Base-by-base conservation (phyloP, 2,113 vertebrate genomes). In the Prionailurus viverrinus region DNA sequence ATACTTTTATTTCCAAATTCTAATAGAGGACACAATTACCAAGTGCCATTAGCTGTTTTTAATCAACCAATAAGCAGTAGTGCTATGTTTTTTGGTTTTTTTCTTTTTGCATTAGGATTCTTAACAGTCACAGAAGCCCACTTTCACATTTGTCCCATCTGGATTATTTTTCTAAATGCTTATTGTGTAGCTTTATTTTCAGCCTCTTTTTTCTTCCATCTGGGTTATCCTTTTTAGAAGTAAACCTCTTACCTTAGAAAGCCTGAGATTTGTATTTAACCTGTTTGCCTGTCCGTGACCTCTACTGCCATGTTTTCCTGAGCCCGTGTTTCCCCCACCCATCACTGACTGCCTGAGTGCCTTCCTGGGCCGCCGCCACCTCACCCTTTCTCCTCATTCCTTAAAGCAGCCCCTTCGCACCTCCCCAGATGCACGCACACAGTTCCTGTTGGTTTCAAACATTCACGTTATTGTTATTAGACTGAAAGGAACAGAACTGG, bases 171-270 rank as follows among this genome's bases (percentile, higher is more conserved):
- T 90, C 87, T 91, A 7, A 41, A 58, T 68, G 63, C 41, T 74
- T 68, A 68, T 15, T 51, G 1, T 33, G 36, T 68, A 69, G 53
- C 80, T 95, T 89, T 53, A n/a, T 55, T 94, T 82, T 89, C 51
- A 88, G 81, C 61, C 80, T 89, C 45, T 33, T 66, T 79, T 80
- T 63, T 36, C 87, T 92, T 92, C 92, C 61, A 33, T 58, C 55
- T 74, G 68, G 65, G 76, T 66, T 93, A 61, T 65, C 63, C 27
- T 82, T 51, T 87, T 63, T 53, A 5, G 68, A 48, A 21, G 91
- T 97, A 85, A 92, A 87, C 39, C 84, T 68, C 85, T 71, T 84
- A 48, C 15, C 41, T 97, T n/a, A 74, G 61, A 89, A 31, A 87
- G 51, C 69, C 80, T 69, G 53, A 45, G 66, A 48, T 39, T 66